These are phyloP conservation scores for Drosophila heteroneura DNA, from an alignment of 2,888 invertebrate genomes.

Conservation along the genomic window DNA sequence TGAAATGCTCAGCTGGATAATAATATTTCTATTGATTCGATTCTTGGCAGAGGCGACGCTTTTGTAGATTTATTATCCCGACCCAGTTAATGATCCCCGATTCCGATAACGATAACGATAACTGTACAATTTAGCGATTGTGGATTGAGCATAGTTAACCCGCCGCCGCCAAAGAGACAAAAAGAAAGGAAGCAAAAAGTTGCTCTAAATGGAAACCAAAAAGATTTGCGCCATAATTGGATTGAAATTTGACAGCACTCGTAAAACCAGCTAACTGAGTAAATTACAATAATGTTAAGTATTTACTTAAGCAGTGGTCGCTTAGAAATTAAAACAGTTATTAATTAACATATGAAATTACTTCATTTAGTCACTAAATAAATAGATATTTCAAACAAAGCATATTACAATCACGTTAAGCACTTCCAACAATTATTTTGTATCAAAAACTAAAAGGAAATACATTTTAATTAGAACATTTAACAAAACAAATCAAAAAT, in stretches of 20 bases:
- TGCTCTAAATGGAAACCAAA: slow-evolving; percentile 50
- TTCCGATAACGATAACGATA: slow-evolving; percentile 27
- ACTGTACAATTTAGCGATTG: slow-evolving; percentile 17
- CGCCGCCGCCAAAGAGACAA: slow-evolving; percentile 52
- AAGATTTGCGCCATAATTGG: slow-evolving; percentile 68
- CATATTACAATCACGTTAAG: background rate
- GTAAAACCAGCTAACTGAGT: slow-evolving; percentile 31
- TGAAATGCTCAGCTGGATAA: slow-evolving; percentile 25
- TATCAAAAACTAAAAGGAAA: background rate
- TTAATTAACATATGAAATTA: background rate
- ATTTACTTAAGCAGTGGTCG: slow-evolving; percentile 10
- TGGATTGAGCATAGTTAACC: slow-evolving; percentile 53
- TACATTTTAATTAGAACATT: background rate
- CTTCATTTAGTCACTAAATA: background rate
- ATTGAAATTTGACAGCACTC: slow-evolving; percentile 45
- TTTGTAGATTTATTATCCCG: slow-evolving; percentile 55
- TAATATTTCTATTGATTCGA: slow-evolving; percentile 43
- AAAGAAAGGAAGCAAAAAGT: slow-evolving; percentile 35
- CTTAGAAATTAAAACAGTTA: background rate
- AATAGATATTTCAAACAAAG: background rate
- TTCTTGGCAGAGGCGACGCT: slow-evolving; percentile 70
- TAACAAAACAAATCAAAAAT: background rate
- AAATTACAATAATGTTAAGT: slow-evolving; percentile 35
- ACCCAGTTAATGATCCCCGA: slow-evolving; percentile 28
- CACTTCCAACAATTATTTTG: background rate